Percentiles rank a stretch among this genome's conserved stretches.
phyloP scores from a whole-genome alignment of 2,888 invertebrate genomes.

The Cephus pygmeus region DNA sequence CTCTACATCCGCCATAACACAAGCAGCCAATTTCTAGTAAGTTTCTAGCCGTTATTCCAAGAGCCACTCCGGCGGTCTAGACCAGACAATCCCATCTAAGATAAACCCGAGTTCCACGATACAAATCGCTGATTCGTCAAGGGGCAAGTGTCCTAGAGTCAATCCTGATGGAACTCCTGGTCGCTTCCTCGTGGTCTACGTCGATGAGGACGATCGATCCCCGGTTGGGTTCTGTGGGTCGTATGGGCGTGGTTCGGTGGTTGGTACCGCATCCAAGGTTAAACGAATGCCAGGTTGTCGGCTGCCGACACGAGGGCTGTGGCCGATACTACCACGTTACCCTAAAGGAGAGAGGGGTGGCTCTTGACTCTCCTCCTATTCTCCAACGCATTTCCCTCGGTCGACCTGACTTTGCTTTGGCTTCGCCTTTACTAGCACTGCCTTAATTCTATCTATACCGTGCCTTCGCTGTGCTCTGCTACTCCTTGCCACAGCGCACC shows the following conservation, averaged over 20 bases:
- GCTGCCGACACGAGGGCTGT: slow-evolving; percentile 1
- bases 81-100: not conserved
- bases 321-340: not conserved
- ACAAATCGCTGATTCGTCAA: not conserved
- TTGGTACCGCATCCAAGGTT: slow-evolving; percentile 7
- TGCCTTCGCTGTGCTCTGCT: not conserved
- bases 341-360: not conserved
- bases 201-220: not conserved
- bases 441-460: not conserved
- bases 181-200: not conserved
- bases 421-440: not conserved
- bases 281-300: not conserved
- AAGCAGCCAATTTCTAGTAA: not conserved
- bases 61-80: not conserved
- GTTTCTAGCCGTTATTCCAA: not conserved
- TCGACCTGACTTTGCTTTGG: not conserved
- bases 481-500: not conserved
- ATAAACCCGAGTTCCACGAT: not conserved
- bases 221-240: not conserved
- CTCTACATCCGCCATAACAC: not conserved
- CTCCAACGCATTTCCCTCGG: not conserved
- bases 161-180: not conserved
- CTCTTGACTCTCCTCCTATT: not conserved
- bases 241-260: slow-evolving; percentile 5
- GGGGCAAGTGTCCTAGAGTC: not conserved